Evolutionary conservation across 2,113 vertebrate genomes (phyloP).

Genomic region (Perca flavescens): DNA sequence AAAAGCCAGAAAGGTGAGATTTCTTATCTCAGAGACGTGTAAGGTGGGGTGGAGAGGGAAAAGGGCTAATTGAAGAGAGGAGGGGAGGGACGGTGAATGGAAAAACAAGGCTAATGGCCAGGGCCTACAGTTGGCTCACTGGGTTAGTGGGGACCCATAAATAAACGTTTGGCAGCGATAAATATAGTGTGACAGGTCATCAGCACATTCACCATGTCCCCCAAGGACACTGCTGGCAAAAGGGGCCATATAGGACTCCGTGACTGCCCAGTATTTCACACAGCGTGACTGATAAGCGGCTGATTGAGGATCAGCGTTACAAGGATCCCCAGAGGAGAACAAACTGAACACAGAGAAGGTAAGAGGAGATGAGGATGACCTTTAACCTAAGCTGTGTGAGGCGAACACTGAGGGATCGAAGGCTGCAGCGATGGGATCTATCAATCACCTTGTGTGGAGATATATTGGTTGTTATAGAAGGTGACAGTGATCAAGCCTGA

Average conservation of each 20-base stretch:
- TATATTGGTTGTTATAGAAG: slow-evolving; percentile 52
- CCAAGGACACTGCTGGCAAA: slow-evolving; percentile 59
- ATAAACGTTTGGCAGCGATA: slow-evolving; percentile 70
- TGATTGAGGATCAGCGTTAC: slow-evolving; percentile 32
- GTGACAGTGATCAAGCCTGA: slow-evolving; percentile 43
- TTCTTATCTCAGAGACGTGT: neutral
- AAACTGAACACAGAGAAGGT: neutral
- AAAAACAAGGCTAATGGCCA: slow-evolving; percentile 54
- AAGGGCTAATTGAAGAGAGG: slow-evolving; percentile 45
- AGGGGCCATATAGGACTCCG: slow-evolving; percentile 11
- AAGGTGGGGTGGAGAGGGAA: slow-evolving; percentile 22
- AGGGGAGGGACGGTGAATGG: neutral
- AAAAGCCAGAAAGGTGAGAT: slow-evolving; percentile 6
- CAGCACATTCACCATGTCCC: slow-evolving; percentile 51
- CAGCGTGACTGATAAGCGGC: slow-evolving; percentile 52
- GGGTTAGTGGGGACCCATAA: slow-evolving; percentile 54
- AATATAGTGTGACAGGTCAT: slow-evolving; percentile 78
- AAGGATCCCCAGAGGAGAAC: slow-evolving; percentile 9
- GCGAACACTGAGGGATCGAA: slow-evolving; percentile 38
- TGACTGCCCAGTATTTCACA: slow-evolving; percentile 30
- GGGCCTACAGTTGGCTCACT: slow-evolving; percentile 43
- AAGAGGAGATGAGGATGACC: slow-evolving; percentile 40
- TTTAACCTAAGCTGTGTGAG: slow-evolving; percentile 35
- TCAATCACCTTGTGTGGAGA: slow-evolving; percentile 51
- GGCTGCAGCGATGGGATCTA: slow-evolving; percentile 35